Evolutionary conservation across 2,797 vertebrate genomes (phyloP).

Genomic region (Sebastes nivosus): DNA sequence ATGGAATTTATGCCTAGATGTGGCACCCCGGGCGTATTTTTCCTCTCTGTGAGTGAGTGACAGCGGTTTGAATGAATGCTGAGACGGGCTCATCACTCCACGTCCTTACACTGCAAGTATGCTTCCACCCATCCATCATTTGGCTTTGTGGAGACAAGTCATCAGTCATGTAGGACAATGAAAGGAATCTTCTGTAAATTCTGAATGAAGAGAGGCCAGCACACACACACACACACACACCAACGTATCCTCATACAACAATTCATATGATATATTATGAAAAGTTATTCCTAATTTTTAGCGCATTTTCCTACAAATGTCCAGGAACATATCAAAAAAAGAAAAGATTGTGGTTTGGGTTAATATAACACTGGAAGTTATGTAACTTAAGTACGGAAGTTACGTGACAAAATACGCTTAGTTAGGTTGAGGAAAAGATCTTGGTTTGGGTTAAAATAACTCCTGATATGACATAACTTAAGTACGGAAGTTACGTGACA

Average conservation of each 20-base stretch:
- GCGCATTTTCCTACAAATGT: no score
- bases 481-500: no score
- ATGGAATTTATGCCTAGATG: not conserved
- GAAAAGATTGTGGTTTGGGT: no score
- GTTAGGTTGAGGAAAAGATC: no score
- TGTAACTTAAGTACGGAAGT: no score
- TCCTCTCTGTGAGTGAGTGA: slow-evolving; percentile 14
- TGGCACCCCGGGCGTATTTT: not conserved
- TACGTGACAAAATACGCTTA: no score
- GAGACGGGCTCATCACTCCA: slow-evolving; percentile 30
- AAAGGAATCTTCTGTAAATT: slow-evolving; percentile 33
- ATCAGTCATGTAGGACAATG: slow-evolving; percentile 39
- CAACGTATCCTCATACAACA: no score
- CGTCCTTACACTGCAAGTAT: not conserved
- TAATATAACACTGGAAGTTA: no score
- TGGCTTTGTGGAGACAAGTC: slow-evolving; percentile 24
- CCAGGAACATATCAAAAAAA: accelerated
- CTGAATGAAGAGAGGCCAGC: slow-evolving; percentile 23
- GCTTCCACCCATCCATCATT: slow-evolving; percentile 41
- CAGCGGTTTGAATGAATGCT: slow-evolving; percentile 39
- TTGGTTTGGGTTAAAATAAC: no score
- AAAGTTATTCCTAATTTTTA: accelerated
- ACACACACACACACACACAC: not conserved
- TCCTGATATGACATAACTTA: no score
- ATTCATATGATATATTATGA: no score